Conservation (phyloP, 2,888 invertebrate genomes). For the Choristoneura rosaceana region DNA sequence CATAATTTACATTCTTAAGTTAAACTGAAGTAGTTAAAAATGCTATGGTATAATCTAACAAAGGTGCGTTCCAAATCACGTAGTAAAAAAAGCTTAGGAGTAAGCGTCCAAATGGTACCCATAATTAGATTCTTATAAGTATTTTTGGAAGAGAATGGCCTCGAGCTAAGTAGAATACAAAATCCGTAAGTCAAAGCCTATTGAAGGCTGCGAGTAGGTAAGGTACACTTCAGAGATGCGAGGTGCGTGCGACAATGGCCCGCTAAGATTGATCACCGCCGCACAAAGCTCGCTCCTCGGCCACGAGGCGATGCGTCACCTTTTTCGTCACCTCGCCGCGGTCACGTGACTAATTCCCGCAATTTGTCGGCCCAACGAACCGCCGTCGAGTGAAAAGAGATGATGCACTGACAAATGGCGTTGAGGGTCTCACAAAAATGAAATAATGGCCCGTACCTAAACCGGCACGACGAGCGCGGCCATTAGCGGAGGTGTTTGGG, state of each 20-base stretch:
- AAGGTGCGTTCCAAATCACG: constrained; percentile 19
- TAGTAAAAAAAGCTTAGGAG: constrained; percentile 14
- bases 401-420: constrained; percentile 83
- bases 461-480: constrained; percentile 75
- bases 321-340: constrained; percentile 83
- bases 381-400: constrained; percentile 79
- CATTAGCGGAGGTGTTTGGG: constrained; percentile 84
- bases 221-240: constrained; percentile 48
- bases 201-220: constrained; percentile 31
- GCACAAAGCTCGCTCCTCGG: constrained; percentile 64
- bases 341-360: constrained; percentile 83
- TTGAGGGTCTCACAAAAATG: constrained; percentile 83
- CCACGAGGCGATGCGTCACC: constrained; percentile 76
- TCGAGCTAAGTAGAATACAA: constrained; percentile 56
- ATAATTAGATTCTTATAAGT: constrained; percentile 41
- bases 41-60: constrained; percentile 4
- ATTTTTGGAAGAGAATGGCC: constrained; percentile 25
- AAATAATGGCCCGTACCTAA: constrained; percentile 83
- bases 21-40: background rate
- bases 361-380: constrained; percentile 81
- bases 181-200: constrained; percentile 61
- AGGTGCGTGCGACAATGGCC: constrained; percentile 72
- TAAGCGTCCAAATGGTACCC: constrained; percentile 21
- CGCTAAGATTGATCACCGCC: constrained; percentile 76
- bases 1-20: background rate